Evolutionary conservation across 2,797 vertebrate genomes (phyloP).

Genomic region (Crocidura indochinensis): DNA sequence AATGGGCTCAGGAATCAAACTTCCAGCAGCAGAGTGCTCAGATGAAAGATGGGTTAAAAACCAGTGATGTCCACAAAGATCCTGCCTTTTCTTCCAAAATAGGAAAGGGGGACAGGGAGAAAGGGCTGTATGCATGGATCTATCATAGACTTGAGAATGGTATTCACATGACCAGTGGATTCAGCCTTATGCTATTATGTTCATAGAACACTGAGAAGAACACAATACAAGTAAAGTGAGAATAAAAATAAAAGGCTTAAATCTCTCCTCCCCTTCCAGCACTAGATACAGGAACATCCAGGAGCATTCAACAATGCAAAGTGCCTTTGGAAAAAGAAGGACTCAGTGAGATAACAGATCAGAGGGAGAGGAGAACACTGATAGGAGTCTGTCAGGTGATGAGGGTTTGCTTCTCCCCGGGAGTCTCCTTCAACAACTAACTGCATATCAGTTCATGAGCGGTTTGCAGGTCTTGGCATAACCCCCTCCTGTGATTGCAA

Average conservation of each 20-base stretch:
- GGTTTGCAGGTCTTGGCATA: slow-evolving; percentile 95
- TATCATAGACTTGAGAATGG: slow-evolving; percentile 71
- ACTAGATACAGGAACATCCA: slow-evolving; percentile 87
- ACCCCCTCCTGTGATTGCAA: slow-evolving; percentile 96
- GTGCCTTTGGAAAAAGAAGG: slow-evolving; percentile 91
- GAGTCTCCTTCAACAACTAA: slow-evolving; percentile 96
- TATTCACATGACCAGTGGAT: slow-evolving; percentile 76
- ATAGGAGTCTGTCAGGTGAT: slow-evolving; percentile 92
- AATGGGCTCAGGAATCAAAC: background rate
- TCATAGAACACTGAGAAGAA: slow-evolving; percentile 73
- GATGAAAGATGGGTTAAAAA: slow-evolving; percentile 76
- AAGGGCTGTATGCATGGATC: slow-evolving; percentile 71
- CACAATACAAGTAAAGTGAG: slow-evolving; percentile 64
- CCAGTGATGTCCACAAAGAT: slow-evolving; percentile 70
- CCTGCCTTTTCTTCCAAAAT: background rate
- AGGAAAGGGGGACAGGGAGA: background rate
- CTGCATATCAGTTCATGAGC: slow-evolving; percentile 98
- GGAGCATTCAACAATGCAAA: slow-evolving; percentile 91
- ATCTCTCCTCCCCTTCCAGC: slow-evolving; percentile 89
- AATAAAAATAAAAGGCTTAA: slow-evolving; percentile 61
- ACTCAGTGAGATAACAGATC: slow-evolving; percentile 90
- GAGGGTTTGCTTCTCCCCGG: slow-evolving; percentile 95
- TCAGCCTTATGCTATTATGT: slow-evolving; percentile 73
- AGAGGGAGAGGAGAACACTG: slow-evolving; percentile 88
- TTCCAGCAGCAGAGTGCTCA: slow-evolving; percentile 70